Evolutionary conservation across 92 coral and sea anemone genomes (phyloP), one percentile per base, ranked within the genome.

Genomic region (Micromussa lordhowensis): DNA sequence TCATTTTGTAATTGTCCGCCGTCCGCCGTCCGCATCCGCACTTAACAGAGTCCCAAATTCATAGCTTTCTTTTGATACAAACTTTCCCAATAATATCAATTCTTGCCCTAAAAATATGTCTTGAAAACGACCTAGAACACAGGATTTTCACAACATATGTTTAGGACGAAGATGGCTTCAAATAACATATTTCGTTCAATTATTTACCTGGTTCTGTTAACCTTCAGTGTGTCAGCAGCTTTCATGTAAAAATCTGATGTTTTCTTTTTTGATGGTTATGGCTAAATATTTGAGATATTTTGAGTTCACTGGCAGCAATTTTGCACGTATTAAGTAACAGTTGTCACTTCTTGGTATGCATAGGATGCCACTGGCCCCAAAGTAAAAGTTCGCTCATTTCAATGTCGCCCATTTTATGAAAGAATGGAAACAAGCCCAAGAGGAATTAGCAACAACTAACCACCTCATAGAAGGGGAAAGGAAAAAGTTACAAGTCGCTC

Each of bases 161-260:
- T 51, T 29, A n/a, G 55, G 17, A 2, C 19, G n/a, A 18, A 51
- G 16, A 84, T 29, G 88, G 34, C 88, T 84, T 84, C 72, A 75
- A 72, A 72, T 84, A 74, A 72, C 80, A 54, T 84, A 54, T 73
- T 74, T 17, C 57, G 71, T 21, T 32, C 54, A 49, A 73, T 54
- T 21, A 82, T 82, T 31, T 40, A 38, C 86, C 64, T 82, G 86
- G 51, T 28, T 68, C 58, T 82, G 10, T 73, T 75, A 28, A 71
- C 71, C 81, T 1, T 72, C 81, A 29, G 28, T 12, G 21, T 26
- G 16, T 17, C 30, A n/a, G 30, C 53, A 54, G 79, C 30, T 14
- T 72, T 73, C 80, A 84, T 72, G 88, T 84, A 84, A 84, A 81
- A 84, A 84, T 84, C 88, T 84, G 88, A 84, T 84, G 88, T 74